phyloP scores from a whole-genome alignment of 64 coral and sea anemone genomes.

The Stylophora pistillata region DNA sequence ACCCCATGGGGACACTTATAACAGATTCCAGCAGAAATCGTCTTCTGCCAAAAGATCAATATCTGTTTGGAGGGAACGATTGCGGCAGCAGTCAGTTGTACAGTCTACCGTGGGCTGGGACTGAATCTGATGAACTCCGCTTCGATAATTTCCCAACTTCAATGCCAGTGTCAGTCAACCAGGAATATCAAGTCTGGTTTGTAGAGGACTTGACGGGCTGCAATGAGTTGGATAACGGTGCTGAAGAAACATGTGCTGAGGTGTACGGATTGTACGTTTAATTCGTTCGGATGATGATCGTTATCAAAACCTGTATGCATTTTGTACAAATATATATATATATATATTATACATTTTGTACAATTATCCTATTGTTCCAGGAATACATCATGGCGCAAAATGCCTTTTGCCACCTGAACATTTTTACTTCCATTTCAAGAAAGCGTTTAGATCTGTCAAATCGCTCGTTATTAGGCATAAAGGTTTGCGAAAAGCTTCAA shows the following conservation, averaged over 20 bases:
- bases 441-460: too few relatives aligned
- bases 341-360: too few relatives aligned
- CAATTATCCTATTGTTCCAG: too few relatives aligned
- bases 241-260: not conserved
- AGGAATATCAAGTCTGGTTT: constrained; percentile 2
- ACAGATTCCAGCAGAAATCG: not conserved
- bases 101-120: not conserved
- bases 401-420: too few relatives aligned
- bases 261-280: not conserved
- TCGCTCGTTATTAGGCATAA: too few relatives aligned
- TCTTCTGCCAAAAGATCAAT: not conserved
- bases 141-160: not conserved
- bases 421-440: too few relatives aligned
- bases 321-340: too few relatives aligned
- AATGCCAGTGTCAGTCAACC: not conserved
- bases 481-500: too few relatives aligned
- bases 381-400: too few relatives aligned
- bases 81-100: not conserved
- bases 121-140: too few relatives aligned
- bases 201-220: not conserved
- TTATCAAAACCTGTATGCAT: not conserved
- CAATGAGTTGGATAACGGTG: not conserved
- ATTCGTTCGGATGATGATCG: not conserved
- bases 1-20: not conserved
- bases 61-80: not conserved